Evolutionary conservation across 2,797 vertebrate genomes (phyloP).

Genomic region (Pyrocephalus nanus): DNA sequence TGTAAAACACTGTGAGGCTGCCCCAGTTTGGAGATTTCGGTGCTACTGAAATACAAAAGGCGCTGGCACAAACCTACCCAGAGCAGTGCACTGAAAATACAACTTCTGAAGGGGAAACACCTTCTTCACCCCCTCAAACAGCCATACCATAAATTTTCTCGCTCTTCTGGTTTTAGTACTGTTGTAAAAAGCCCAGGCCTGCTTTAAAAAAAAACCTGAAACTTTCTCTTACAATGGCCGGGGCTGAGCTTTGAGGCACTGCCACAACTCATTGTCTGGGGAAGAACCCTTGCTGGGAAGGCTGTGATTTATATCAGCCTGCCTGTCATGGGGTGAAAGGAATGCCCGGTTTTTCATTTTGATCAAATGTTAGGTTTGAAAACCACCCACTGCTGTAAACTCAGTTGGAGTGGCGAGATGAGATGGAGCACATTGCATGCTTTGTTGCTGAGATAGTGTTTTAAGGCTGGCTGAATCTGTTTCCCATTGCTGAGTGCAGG

Average conservation of each 20-base stretch:
- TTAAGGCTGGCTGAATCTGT: constrained; percentile 50
- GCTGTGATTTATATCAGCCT: constrained; percentile 77
- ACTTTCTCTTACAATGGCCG: constrained; percentile 67
- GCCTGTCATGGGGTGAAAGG: constrained; percentile 77
- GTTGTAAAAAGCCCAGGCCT: constrained; percentile 56
- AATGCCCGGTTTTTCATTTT: constrained; percentile 74
- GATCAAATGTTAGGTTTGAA: constrained; percentile 76
- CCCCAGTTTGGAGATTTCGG: background rate
- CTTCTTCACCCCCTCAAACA: background rate
- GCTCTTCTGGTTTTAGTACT: constrained; percentile 35
- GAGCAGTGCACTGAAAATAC: background rate
- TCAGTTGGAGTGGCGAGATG: constrained; percentile 68
- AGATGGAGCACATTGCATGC: constrained; percentile 71
- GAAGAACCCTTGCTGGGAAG: constrained; percentile 67
- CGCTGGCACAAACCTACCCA: background rate
- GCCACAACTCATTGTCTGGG: constrained; percentile 59
- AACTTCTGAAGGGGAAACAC: background rate
- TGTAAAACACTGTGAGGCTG: background rate
- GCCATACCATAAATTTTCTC: background rate
- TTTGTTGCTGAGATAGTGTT: constrained; percentile 69
- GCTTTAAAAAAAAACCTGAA: constrained; percentile 59
- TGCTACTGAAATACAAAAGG: background rate
- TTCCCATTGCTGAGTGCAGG: constrained; percentile 41
- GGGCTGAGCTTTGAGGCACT: constrained; percentile 55
- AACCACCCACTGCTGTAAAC: constrained; percentile 73